These are phyloP conservation scores for Chaetophractus vellerosus DNA, from an alignment of 2,797 vertebrate genomes.

Conservation along the genomic window DNA sequence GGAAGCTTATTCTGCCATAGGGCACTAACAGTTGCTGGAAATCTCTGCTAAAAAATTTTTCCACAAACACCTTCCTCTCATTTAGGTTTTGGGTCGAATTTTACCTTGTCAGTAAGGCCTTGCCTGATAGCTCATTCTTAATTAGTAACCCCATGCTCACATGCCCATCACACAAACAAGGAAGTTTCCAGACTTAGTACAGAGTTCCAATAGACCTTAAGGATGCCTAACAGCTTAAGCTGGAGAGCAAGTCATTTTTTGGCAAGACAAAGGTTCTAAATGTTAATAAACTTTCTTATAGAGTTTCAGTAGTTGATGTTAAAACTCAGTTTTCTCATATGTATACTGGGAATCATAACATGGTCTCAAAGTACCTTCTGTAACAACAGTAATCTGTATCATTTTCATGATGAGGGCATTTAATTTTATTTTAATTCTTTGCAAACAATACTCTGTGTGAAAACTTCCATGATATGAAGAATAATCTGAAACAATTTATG, in stretches of 20 bases:
- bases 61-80: background rate
- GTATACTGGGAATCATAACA: background rate
- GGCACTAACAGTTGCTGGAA: background rate
- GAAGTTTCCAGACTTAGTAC: background rate
- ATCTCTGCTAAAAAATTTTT: background rate
- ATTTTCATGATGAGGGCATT: background rate
- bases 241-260: background rate
- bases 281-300: background rate
- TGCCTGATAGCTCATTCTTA: background rate
- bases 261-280: background rate
- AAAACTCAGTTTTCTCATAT: background rate
- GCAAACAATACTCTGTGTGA: background rate
- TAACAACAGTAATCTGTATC: background rate
- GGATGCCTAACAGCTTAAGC: background rate
- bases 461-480: background rate
- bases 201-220: background rate
- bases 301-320: slow-evolving; percentile 7
- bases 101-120: background rate
- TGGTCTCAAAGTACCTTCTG: background rate
- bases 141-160: background rate
- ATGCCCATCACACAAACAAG: background rate
- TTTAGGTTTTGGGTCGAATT: background rate
- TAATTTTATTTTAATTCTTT: slow-evolving; percentile 51
- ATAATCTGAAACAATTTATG: slow-evolving; percentile 15
- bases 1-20: background rate